Base-by-base conservation (phyloP, 2,113 vertebrate species). In the Emydura subglobosa region DNA sequence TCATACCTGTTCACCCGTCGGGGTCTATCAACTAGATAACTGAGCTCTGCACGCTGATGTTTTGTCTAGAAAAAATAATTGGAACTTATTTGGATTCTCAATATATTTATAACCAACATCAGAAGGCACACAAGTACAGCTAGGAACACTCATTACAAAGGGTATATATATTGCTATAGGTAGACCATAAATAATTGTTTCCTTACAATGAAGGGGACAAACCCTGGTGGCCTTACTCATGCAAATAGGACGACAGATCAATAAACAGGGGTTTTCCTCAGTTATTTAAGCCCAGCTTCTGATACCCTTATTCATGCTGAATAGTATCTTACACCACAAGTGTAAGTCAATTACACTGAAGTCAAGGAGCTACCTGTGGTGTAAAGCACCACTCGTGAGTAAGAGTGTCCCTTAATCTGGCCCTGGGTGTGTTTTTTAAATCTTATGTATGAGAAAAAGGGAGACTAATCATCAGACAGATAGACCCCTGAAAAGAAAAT, bases 11-110 rank as follows among this genome's bases (percentile, higher is more conserved):
- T 99, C 93, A 99, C 99, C 85, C 99, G 99, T 93, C 99, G 98
- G 82, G 99, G 99, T 98, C 99, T 99, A 98, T 99, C 99, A 93
- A 99, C 99, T 98, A 99, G 99, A 98, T 99, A 99, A 98, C 99
- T 99, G 98, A 99, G 99, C 96, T 99, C 99, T 96, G 98, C 98
- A 98, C 99, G 98, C 98, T 99, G 99, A 97, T 99, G 99, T 98
- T 99, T 99, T 82, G 98, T 99, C 99, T 99, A 98, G 98, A 98
- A 98, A 89, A 98, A 97, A 98, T 97, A 89, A 97, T 86, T 54
- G 51, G 51, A 94, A 97, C 96, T 95, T 49, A 92, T 93, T 97
- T 96, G 88, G 97, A 94, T 55, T 94, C 92, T 92, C 53, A 84
- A 3, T 85, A 92, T 95, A 92, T 92, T 68, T 93, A 85, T 61